Evolutionary conservation across 2,113 vertebrate genomes (phyloP).

Genomic region (Ptilonorhynchus violaceus): DNA sequence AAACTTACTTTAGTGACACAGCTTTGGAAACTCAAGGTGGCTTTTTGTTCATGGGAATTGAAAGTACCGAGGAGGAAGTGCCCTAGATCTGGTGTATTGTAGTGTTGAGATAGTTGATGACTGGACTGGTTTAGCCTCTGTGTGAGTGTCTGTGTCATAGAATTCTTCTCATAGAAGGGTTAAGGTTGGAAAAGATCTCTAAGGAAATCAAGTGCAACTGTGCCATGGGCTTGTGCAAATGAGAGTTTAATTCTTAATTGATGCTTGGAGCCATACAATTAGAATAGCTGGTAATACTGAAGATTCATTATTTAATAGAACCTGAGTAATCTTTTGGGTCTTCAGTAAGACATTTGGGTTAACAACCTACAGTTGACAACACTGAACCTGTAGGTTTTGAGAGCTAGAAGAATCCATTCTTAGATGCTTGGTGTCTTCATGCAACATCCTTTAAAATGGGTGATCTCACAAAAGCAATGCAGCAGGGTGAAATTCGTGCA

Average conservation of each 20-base stretch:
- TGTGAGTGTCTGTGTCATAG: not conserved
- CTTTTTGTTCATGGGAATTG: not conserved
- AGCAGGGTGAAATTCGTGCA: accelerated
- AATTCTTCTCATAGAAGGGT: not conserved
- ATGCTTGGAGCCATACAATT: not conserved
- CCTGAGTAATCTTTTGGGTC: not conserved
- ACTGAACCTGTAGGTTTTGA: not conserved
- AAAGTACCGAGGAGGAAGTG: not conserved
- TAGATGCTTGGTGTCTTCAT: not conserved
- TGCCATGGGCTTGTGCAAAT: not conserved
- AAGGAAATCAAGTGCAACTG: not conserved
- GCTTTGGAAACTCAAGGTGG: not conserved
- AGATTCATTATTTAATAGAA: not conserved
- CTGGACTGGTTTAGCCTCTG: not conserved
- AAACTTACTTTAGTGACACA: not conserved
- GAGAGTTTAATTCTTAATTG: not conserved
- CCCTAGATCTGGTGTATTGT: not conserved
- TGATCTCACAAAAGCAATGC: not conserved
- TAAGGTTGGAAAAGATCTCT: not conserved
- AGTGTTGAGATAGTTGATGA: not conserved
- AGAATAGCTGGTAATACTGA: not conserved
- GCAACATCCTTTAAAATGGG: not conserved
- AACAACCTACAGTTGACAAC: not conserved
- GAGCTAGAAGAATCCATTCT: not conserved
- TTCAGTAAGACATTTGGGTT: not conserved